Conservation (phyloP, 2,113 vertebrate genomes). For the Scortum barcoo region DNA sequence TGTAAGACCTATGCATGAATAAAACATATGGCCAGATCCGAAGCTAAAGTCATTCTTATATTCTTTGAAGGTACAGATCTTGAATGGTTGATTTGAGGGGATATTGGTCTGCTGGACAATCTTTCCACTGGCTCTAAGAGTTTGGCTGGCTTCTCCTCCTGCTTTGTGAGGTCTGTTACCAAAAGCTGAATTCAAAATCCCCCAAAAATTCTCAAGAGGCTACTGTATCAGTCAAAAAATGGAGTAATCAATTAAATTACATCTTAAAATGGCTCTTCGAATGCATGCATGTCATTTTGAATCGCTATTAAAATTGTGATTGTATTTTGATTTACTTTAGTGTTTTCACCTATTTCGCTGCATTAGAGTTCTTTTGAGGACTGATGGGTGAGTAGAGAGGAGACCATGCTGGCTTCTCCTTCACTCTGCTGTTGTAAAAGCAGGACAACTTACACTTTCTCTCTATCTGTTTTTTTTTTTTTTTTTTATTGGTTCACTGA, state of each 20-base stretch:
- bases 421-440: too few relatives aligned
- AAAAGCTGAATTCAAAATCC: background rate
- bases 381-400: too few relatives aligned
- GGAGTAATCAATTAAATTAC: background rate
- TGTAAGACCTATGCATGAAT: constrained; percentile 7
- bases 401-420: too few relatives aligned
- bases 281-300: background rate
- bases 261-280: constrained; percentile 2
- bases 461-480: too few relatives aligned
- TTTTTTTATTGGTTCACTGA: background rate
- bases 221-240: background rate
- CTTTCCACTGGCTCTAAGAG: background rate
- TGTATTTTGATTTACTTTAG: background rate
- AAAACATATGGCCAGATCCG: background rate
- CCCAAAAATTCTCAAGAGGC: background rate
- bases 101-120: background rate
- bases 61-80: background rate
- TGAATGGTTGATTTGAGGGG: background rate
- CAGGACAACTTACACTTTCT: background rate
- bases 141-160: background rate
- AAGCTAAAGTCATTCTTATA: background rate
- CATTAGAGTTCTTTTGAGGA: too few relatives aligned
- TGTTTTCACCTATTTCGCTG: background rate
- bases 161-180: background rate
- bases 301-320: background rate